phyloP scores from a whole-genome alignment of 1,140 invertebrate genomes.

The Andrena cerasifolii region DNA sequence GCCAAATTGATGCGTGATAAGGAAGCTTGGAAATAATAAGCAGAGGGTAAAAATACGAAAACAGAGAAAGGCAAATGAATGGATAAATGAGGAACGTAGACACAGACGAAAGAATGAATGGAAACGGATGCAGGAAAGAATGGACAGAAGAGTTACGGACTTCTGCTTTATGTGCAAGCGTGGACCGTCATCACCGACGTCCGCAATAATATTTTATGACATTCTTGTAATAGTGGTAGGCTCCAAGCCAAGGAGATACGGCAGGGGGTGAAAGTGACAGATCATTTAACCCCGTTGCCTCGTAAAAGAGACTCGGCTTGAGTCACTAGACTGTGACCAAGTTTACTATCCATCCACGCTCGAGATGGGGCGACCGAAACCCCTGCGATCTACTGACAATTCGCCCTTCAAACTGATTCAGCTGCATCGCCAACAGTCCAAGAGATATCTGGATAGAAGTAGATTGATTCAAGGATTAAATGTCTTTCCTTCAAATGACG shows the following conservation, averaged over 20 bases:
- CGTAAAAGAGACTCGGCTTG: slow-evolving; percentile 69
- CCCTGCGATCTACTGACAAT: not conserved
- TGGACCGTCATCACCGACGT: slow-evolving; percentile 21
- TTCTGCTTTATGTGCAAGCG: not conserved
- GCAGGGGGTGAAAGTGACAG: slow-evolving; percentile 72
- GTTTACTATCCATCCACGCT: slow-evolving; percentile 59
- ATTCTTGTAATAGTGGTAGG: slow-evolving; percentile 59
- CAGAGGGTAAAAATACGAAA: not conserved
- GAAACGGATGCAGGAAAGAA: not conserved
- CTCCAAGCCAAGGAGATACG: slow-evolving; percentile 49
- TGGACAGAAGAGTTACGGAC: not conserved
- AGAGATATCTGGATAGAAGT: not conserved
- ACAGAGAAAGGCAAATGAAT: not conserved
- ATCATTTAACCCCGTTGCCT: slow-evolving; percentile 72
- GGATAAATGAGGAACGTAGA: not conserved
- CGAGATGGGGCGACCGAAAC: slow-evolving; percentile 13
- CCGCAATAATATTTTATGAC: slow-evolving; percentile 61
- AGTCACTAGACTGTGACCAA: slow-evolving; percentile 69
- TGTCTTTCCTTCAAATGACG: too few relatives aligned
- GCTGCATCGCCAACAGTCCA: not conserved
- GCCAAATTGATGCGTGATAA: too few relatives aligned
- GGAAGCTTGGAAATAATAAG: too few relatives aligned
- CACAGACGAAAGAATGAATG: not conserved
- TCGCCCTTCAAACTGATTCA: not conserved
- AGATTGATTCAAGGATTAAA: too few relatives aligned